These are phyloP conservation scores for Lutjanus argentimaculatus DNA, from an alignment of 2,797 vertebrate genomes.

Conservation along the genomic window DNA sequence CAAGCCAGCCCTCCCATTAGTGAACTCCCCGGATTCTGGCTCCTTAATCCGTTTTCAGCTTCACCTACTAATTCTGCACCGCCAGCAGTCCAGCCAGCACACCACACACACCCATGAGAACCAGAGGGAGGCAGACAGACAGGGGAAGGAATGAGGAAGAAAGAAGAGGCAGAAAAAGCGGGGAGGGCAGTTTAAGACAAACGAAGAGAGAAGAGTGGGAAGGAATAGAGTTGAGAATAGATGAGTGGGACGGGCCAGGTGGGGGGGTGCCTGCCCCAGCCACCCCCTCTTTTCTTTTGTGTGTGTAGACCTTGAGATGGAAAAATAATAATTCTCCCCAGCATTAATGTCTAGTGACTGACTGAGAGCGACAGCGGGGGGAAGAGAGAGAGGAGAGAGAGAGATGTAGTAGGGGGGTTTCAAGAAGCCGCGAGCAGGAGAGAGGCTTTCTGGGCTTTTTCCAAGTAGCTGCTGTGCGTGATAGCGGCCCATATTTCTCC, in stretches of 20 bases:
- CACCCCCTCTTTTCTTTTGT: constrained; percentile 9
- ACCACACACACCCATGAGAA: constrained; percentile 5
- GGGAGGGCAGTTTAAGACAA: constrained; percentile 32
- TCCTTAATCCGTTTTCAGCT: constrained; percentile 72
- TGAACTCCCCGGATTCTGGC: constrained; percentile 65
- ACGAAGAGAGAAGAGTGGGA: constrained; percentile 24
- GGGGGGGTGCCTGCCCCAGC: background rate
- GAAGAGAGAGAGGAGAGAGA: constrained; percentile 20
- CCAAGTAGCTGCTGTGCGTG: constrained; percentile 54
- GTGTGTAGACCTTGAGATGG: constrained; percentile 62
- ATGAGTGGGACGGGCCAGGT: constrained; percentile 48
- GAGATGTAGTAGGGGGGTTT: constrained; percentile 16
- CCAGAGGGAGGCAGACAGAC: constrained; percentile 35
- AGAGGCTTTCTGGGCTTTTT: constrained; percentile 63
- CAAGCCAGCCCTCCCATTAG: constrained; percentile 65
- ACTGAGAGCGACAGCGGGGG: constrained; percentile 32
- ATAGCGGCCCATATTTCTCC: constrained; percentile 64
- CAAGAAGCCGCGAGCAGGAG: constrained; percentile 37
- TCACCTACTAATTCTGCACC: constrained; percentile 71
- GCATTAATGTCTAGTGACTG: constrained; percentile 54
- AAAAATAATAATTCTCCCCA: constrained; percentile 75
- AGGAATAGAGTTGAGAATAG: constrained; percentile 31
- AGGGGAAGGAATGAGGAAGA: constrained; percentile 33
- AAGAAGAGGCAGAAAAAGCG: constrained; percentile 12
- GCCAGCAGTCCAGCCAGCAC: constrained; percentile 40